These are phyloP conservation scores for Lophotriccus pileatus DNA, from an alignment of 2,797 vertebrate species.

Conservation along the genomic window DNA sequence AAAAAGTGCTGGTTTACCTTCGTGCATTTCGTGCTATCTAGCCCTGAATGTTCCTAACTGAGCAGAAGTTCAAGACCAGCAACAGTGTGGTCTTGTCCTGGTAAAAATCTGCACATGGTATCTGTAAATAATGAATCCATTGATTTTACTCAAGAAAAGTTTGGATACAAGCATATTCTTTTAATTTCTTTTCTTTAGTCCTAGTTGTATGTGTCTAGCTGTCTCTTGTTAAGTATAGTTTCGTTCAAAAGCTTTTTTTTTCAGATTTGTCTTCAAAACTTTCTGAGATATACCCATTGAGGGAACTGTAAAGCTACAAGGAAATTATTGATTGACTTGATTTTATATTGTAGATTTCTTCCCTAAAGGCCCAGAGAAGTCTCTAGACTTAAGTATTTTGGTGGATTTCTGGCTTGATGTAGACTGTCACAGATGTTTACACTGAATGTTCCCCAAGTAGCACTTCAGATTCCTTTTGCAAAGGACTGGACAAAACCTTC, in stretches of 20 bases:
- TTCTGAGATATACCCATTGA: not conserved
- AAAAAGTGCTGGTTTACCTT: not conserved
- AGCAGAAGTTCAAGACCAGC: not conserved
- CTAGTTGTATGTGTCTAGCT: not conserved
- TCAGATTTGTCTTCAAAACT: not conserved
- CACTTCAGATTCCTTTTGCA: not conserved
- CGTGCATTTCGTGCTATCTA: not conserved
- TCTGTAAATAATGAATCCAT: not conserved
- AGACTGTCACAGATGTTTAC: not conserved
- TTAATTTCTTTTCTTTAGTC: not conserved
- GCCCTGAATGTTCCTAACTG: not conserved
- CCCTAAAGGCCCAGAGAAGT: not conserved
- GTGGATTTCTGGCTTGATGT: constrained; percentile 18
- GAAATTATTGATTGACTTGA: constrained; percentile 13
- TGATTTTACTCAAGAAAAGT: not conserved
- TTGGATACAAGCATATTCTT: not conserved
- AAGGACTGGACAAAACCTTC: not conserved
- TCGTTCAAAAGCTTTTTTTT: not conserved
- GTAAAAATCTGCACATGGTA: not conserved
- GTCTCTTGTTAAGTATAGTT: not conserved
- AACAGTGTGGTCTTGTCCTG: not conserved
- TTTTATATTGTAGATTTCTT: constrained; percentile 6
- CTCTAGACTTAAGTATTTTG: not conserved
- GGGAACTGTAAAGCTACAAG: not conserved
- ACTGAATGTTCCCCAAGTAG: not conserved